A percentile compares a stretch with the other conserved stretches of the same genome.
These are phyloP conservation scores for Phylloscopus whistleri DNA, from an alignment of 2,113 vertebrate genomes.

Conservation along the genomic window DNA sequence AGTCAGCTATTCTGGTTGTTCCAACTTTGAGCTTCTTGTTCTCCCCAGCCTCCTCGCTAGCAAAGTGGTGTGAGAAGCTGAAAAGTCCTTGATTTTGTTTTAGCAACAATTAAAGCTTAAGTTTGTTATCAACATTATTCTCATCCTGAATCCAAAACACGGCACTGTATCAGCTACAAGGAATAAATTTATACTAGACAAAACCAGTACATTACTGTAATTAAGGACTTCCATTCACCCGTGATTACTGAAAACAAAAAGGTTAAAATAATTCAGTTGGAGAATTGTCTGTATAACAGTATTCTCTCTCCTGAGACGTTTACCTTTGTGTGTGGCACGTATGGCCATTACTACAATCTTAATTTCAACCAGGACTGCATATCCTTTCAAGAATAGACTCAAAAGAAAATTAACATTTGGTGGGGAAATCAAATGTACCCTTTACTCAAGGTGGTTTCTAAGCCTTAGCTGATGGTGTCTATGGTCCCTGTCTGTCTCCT, in stretches of 20 bases:
- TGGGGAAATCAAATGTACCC: neutral
- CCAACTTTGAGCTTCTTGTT: fast-evolving
- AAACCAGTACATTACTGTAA: neutral
- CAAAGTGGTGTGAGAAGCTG: neutral
- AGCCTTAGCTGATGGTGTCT: neutral
- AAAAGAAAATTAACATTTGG: neutral
- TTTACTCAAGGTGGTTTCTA: neutral
- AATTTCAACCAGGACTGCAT: neutral
- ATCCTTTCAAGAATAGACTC: neutral
- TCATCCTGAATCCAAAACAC: neutral
- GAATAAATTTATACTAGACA: neutral
- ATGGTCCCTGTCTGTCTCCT: neutral
- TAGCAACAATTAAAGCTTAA: neutral
- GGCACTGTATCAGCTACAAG: fast-evolving
- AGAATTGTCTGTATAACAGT: neutral
- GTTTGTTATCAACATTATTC: neutral
- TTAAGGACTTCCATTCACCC: neutral
- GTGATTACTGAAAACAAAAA: neutral
- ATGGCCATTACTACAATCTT: neutral
- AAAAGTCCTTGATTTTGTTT: neutral
- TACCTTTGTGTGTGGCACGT: neutral
- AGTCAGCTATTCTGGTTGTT: neutral
- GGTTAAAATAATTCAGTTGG: neutral
- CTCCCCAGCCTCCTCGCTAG: neutral
- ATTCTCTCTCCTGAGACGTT: neutral